Percentiles rank a stretch among this genome's conserved stretches.
phyloP scores from a whole-genome alignment of 2,888 invertebrate genomes.

The Erebia palarica region DNA sequence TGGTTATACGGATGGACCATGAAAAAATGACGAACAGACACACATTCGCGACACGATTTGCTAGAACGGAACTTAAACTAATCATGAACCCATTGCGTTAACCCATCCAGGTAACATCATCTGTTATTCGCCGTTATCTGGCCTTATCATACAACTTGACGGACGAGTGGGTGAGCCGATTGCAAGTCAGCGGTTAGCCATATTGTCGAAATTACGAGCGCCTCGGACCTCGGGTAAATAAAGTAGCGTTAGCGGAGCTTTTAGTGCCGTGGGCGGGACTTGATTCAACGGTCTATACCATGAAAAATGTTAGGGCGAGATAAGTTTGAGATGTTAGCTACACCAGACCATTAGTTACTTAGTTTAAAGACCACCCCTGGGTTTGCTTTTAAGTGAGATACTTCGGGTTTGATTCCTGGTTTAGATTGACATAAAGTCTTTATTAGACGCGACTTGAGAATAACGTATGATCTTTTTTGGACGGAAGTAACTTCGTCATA shows the following conservation, averaged over 20 bases:
- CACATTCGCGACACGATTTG: too few species aligned
- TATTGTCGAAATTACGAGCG: conserved; percentile 48
- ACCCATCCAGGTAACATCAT: neutral
- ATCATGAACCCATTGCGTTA: too few species aligned
- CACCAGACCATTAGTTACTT: neutral
- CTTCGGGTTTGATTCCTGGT: neutral
- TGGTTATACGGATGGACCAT: too few species aligned
- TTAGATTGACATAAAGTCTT: neutral
- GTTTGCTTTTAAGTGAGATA: neutral
- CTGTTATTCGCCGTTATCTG: conserved; percentile 45
- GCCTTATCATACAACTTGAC: conserved; percentile 40
- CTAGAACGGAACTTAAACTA: too few species aligned
- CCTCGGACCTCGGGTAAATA: conserved; percentile 40
- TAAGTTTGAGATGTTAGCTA: conserved; percentile 7
- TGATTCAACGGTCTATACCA: neutral
- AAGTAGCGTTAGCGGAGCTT: conserved; percentile 44
- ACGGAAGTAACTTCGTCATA: too few species aligned
- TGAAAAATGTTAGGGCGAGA: conserved; percentile 14
- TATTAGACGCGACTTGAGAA: too few species aligned
- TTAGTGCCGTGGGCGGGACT: conserved; percentile 29
- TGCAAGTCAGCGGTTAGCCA: conserved; percentile 46
- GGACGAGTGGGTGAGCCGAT: conserved; percentile 46
- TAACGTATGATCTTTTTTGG: too few species aligned
- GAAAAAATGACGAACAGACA: too few species aligned
- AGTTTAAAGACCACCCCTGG: neutral